Evolutionary conservation across 2,797 vertebrate species (phyloP), one percentile per base, ranked within the genome.

Genomic region (Takifugu ocellatus): DNA sequence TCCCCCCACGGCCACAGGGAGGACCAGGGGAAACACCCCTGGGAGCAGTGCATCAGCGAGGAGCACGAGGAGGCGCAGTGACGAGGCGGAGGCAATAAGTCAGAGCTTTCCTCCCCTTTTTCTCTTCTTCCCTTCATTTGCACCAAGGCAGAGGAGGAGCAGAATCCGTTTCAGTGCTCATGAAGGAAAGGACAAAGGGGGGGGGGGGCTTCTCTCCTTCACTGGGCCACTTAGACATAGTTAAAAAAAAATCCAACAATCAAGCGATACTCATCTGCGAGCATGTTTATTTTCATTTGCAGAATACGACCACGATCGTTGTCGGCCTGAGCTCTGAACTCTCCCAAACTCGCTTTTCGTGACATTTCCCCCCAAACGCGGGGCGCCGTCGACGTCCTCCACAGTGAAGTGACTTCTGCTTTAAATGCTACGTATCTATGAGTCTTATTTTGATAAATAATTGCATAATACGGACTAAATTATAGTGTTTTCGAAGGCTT

Each of bases 1-100:
- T 92, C 95, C 1, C 90, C 91, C 16, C 92, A 93, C 25, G 90
- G 88, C 55, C 88, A 86, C 78, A 93, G 96, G 74, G 96, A 98
- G 10, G 95, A 96, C 60, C 94, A 93, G 76, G 94, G 93, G 61
- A 94, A 96, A 77, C 93, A 96, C 63, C 87, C 94, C 6, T 98
- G 96, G 96, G 96, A 98, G 87, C 95, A 96, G 5, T 90, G 95
- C 87, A 94, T 97, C 85, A 91, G 90, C 1, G 95, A 97, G 84
- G 95, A 96, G 86, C 96, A 94, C 69, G 88, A 84, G 74, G 82
- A 87, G 74, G 51, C 83, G 0, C 87, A 87, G 75, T 90, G 84
- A 88, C 58, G 63, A 58, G 7, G 59, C 59, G 53, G 16, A 7
- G 46, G 46, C 17, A 5, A 12, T 70, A 66, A 61, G 6, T 59